Conservation (phyloP, 2,113 vertebrate species). For the Psephotus haematonotus region DNA sequence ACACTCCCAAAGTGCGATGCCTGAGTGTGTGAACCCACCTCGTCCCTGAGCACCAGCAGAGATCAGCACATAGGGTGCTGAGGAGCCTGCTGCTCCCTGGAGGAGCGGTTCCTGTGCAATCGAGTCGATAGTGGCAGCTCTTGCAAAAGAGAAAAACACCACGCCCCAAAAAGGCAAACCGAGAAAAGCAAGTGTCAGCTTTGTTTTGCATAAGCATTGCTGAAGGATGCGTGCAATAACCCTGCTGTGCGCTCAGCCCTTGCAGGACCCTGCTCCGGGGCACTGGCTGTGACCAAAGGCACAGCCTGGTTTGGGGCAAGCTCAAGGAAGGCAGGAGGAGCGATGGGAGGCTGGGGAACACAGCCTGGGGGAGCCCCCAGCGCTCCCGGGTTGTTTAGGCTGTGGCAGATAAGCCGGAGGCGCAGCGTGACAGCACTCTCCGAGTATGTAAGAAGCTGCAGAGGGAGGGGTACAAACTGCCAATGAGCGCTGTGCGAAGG, state of each 20-base stretch:
- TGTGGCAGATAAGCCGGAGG: background rate
- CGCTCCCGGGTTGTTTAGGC: background rate
- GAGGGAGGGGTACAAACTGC: background rate
- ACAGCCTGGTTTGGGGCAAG: background rate
- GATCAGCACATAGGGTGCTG: background rate
- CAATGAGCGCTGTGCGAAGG: background rate
- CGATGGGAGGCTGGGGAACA: background rate
- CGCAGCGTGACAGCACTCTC: background rate
- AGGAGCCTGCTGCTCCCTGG: background rate
- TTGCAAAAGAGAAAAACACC: background rate
- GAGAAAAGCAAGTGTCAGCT: background rate
- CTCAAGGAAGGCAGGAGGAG: background rate
- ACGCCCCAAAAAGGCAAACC: background rate
- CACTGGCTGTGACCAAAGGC: background rate
- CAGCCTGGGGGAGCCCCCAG: background rate
- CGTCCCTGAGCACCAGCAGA: rapidly evolving
- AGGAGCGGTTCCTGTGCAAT: background rate
- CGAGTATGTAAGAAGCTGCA: background rate
- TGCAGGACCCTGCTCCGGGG: rapidly evolving
- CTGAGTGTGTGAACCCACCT: rapidly evolving
- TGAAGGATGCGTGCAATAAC: background rate
- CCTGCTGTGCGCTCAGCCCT: background rate
- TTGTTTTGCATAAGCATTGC: background rate
- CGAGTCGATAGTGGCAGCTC: rapidly evolving
- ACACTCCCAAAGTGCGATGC: rapidly evolving